Evolutionary conservation across 2,888 invertebrate genomes (phyloP), one percentile per base, ranked within the genome.

Genomic region (Drosophila austrosaltans): DNA sequence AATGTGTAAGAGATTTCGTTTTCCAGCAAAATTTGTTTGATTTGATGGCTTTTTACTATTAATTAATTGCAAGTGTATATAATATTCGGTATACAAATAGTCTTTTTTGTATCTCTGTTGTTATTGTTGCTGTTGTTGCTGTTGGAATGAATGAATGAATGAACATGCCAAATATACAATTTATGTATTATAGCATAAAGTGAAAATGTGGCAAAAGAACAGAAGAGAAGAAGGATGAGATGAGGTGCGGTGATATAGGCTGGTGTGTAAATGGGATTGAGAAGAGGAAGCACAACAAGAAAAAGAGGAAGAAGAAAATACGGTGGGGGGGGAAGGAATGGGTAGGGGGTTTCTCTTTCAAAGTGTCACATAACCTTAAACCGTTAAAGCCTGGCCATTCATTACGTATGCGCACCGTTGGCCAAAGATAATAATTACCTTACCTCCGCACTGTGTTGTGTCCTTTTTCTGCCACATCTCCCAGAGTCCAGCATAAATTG

Each of bases 401-500:
- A 72, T 82, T 76, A 82, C 86, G 78, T 80, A 88, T 85, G 75
- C 86, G 83, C 69, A 69, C 61, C 69, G 81, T 63, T 76, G 76
- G 71, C 76, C 82, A 71, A 72, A 69, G 74, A 83, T 83, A 88
- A 83, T 86, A 88, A 88, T 83, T 88, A 86, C 81, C 84, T 72
- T 75, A 58, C 69, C 82, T 66, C 73, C 63, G 44, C 48, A 48
- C 48, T 48, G 64, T 44, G 62, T 58, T 57, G 57, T 53, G 56
- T 60, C 70, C 48, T 48, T 48, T 48, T 48, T 22, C 48, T 16
- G 16, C 16, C 16, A 16, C 48, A 22, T 25, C 48, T 6, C 20
- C 8, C 20, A 3, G 16, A 16, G 44, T 48, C 48, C 48, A 48
- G 48, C 48, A 48, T 48, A 54, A 62, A 67, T 54, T 69, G 70